These are phyloP conservation scores for Panorpa germanica DNA, from an alignment of 2,888 invertebrate species.

Conservation along the genomic window DNA sequence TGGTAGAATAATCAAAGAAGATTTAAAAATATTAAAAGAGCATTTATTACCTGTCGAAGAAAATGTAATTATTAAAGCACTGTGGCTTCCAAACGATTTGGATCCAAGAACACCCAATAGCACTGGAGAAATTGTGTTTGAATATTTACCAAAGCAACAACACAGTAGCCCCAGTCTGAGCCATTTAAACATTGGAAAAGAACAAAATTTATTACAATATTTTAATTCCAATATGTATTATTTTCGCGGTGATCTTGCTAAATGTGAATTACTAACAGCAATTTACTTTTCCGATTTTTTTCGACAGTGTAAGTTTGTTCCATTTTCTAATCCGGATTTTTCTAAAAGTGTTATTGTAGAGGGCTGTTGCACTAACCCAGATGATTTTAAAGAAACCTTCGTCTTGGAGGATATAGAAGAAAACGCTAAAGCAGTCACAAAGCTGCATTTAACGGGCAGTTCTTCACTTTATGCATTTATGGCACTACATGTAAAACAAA, in stretches of 20 bases:
- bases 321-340: conserved; percentile 63
- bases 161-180: neutral
- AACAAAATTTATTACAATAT: conserved; percentile 33
- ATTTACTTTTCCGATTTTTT: conserved; percentile 21
- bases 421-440: conserved; percentile 30
- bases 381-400: conserved; percentile 33
- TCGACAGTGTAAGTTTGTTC: conserved; percentile 31
- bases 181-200: conserved; percentile 14
- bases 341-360: conserved; percentile 54
- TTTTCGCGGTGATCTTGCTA: conserved; percentile 43
- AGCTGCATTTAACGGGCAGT: conserved; percentile 56
- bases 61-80: conserved; percentile 36
- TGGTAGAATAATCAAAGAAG: conserved; percentile 33
- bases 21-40: conserved; percentile 40
- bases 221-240: conserved; percentile 38
- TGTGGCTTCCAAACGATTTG: conserved; percentile 51
- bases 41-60: conserved; percentile 56
- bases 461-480: conserved; percentile 54
- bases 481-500: conserved; percentile 49
- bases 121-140: conserved; percentile 16
- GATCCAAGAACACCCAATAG: conserved; percentile 38
- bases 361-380: conserved; percentile 42
- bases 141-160: conserved; percentile 8
- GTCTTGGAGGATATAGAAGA: conserved; percentile 36
- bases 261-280: conserved; percentile 39